Base-by-base conservation (phyloP, 2,113 vertebrate species). In the Istiophorus platypterus region DNA sequence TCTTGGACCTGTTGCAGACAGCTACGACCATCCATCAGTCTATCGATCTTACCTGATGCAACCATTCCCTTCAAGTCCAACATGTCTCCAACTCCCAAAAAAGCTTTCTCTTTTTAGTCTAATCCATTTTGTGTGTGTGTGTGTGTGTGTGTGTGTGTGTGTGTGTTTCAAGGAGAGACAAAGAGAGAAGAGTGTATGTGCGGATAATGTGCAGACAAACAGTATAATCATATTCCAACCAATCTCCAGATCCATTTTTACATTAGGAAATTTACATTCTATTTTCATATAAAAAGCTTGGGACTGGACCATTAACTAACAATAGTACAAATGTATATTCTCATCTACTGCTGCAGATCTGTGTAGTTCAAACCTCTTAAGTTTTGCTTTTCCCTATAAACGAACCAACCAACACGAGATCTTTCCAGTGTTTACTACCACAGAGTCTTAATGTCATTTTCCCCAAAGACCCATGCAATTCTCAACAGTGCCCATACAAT, bases 41-140 rank as follows among this genome's bases (percentile, higher is more conserved):
- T 61, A 90, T 93, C 20, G 88, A 94, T 92, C 85, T 70, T 56
- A 76, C 68, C 77, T 87, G 62, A 82, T 77, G 81, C 61, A 67
- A 84, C 76, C 11, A 17, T 69, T 31, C 57, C 58, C 81, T 70
- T 69, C 70, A 76, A 73, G 42, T 61, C 69, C 41, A 66, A 65
- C 62, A 68, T 22, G 78, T 62, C 39, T 80, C 58, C 49, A 75
- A 72, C 71, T 67, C 75, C 84, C 17, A 58, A 75, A 90, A 91
- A 74, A 79, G 0, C 61, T 45, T 67, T 84, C 84, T 82, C 51
- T 68, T 91, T 91, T 90, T 84, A 82, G 71, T 72, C 69, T 75
- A 62, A 88, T 90, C 78, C 41, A 88, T 88, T 82, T 54, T 84
- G 78, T 75, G 41, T 47, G 65, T 26, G 20, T 20, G 47, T 34